These are phyloP conservation scores for Myxocyprinus asiaticus DNA, from an alignment of 2,113 vertebrate species.

Conservation along the genomic window DNA sequence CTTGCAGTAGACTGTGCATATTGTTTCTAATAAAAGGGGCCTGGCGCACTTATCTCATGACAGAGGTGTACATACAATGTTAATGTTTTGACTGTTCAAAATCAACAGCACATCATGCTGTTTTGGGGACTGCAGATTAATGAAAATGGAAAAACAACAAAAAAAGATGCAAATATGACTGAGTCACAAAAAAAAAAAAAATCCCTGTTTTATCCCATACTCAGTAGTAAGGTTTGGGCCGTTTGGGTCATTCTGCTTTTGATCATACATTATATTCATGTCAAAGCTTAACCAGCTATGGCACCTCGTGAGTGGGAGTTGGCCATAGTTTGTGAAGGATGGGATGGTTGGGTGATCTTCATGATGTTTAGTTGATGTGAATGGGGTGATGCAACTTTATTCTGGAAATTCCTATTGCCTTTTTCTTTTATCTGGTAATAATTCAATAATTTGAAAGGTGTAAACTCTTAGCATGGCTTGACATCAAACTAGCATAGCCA, in stretches of 20 bases:
- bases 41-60: slow-evolving; percentile 96
- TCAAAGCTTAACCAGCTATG: slow-evolving; percentile 79
- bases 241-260: slow-evolving; percentile 86
- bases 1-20: slow-evolving; percentile 95
- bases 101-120: slow-evolving; percentile 71
- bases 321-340: slow-evolving; percentile 84
- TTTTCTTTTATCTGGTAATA: slow-evolving; percentile 86
- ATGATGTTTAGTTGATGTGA: slow-evolving; percentile 95
- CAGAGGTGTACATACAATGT: slow-evolving; percentile 99
- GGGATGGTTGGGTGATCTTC: slow-evolving; percentile 88
- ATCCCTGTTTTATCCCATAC: slow-evolving; percentile 83
- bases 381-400: slow-evolving; percentile 94
- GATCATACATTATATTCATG: slow-evolving; percentile 79
- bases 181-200: slow-evolving; percentile 60
- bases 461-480: slow-evolving; percentile 99
- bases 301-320: slow-evolving; percentile 86
- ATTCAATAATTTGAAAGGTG: slow-evolving; percentile 94
- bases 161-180: slow-evolving; percentile 60
- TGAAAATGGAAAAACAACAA: slow-evolving; percentile 72
- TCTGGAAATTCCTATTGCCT: slow-evolving; percentile 94
- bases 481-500: slow-evolving; percentile 94
- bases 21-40: slow-evolving; percentile 88
- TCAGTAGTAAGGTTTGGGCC: slow-evolving; percentile 90
- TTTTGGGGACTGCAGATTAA: slow-evolving; percentile 88
- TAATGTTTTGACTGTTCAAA: slow-evolving; percentile 98